Evolutionary conservation across 2,797 vertebrate genomes (phyloP).

Genomic region (Sebastes nivosus): DNA sequence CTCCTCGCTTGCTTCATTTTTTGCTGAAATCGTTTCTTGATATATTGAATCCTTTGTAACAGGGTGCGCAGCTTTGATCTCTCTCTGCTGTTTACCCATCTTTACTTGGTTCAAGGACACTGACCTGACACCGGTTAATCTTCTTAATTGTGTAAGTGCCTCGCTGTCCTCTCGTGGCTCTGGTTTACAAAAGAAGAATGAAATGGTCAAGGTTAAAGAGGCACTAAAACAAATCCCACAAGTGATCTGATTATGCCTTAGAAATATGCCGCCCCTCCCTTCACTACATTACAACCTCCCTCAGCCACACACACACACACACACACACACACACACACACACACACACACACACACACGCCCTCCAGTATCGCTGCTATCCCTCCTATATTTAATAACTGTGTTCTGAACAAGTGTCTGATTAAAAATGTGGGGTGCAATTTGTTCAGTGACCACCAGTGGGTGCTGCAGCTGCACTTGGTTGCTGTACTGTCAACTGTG

Average conservation of each 20-base stretch:
- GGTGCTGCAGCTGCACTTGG: constrained; percentile 30
- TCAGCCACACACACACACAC: neutral
- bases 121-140: constrained; percentile 42
- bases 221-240: constrained; percentile 54
- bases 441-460: constrained; percentile 43
- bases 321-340: neutral
- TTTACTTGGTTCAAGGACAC: constrained; percentile 44
- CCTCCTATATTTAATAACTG: neutral
- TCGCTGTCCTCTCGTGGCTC: neutral
- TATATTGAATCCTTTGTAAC: neutral
- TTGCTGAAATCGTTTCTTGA: neutral
- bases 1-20: neutral
- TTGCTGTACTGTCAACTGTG: neutral
- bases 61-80: neutral
- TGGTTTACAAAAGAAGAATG: constrained; percentile 49
- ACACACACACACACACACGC: neutral
- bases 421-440: neutral
- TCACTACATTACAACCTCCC: constrained; percentile 26
- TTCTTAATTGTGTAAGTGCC: constrained; percentile 30
- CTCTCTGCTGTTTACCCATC: constrained; percentile 18
- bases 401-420: neutral
- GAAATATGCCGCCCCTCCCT: constrained; percentile 30
- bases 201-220: constrained; percentile 66
- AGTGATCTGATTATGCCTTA: constrained; percentile 61
- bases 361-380: neutral